These are phyloP conservation scores for Rhynchotus rufescens DNA, from an alignment of 2,797 vertebrate species.

Conservation along the genomic window DNA sequence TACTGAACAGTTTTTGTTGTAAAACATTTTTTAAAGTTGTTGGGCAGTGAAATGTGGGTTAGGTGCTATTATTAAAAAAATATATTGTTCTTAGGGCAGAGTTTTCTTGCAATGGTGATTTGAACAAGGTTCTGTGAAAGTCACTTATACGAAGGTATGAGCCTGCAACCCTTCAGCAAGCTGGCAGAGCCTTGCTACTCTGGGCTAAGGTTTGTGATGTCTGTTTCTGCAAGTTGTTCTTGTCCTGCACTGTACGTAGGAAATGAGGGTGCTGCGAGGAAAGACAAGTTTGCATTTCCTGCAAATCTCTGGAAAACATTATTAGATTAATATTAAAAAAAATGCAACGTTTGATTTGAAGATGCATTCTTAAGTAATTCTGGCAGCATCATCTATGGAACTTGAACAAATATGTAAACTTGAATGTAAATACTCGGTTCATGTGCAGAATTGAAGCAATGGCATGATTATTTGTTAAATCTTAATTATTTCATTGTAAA, in stretches of 20 bases:
- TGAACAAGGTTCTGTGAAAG: not conserved
- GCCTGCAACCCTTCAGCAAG: not conserved
- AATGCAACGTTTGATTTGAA: conserved; percentile 29
- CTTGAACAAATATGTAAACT: conserved; percentile 75
- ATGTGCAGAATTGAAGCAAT: conserved; percentile 63
- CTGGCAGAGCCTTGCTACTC: not conserved
- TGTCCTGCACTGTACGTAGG: conserved; percentile 19
- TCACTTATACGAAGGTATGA: not conserved
- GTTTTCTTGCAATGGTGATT: not conserved
- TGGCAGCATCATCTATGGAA: conserved; percentile 54
- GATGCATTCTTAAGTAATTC: conserved; percentile 48
- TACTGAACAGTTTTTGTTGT: not conserved
- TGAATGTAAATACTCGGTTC: conserved; percentile 81
- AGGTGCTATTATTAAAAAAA: not conserved
- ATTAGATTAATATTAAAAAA: not conserved
- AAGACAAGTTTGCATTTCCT: conserved; percentile 41
- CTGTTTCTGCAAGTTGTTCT: not conserved
- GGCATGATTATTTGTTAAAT: conserved; percentile 73
- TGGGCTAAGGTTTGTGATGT: not conserved
- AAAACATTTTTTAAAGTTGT: not conserved
- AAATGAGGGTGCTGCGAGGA: conserved; percentile 29
- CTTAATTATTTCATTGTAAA: conserved; percentile 75
- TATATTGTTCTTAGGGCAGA: not conserved
- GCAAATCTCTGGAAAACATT: not conserved
- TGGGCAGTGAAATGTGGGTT: not conserved